These are phyloP conservation scores for Syngnathoides biaculeatus DNA, from an alignment of 2,113 vertebrate species.

Conservation along the genomic window DNA sequence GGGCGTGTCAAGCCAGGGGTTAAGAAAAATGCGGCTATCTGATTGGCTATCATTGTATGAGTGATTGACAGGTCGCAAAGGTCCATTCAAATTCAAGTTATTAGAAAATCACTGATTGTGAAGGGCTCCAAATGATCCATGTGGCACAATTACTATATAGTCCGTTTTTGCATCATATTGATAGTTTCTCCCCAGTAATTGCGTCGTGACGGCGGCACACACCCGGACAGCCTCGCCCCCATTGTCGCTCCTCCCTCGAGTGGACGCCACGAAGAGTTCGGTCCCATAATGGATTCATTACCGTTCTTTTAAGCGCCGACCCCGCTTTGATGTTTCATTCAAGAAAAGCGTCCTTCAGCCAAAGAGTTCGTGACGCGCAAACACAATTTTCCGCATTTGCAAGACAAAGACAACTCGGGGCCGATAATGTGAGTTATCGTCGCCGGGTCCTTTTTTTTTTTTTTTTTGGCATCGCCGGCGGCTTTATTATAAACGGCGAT, in stretches of 20 bases:
- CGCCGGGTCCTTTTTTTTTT: constrained; percentile 24
- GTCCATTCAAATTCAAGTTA: too few relatives aligned
- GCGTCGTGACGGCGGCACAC: too few relatives aligned
- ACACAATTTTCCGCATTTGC: constrained; percentile 45
- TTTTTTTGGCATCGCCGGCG: constrained; percentile 19
- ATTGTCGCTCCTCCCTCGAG: constrained; percentile 18
- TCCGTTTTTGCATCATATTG: too few relatives aligned
- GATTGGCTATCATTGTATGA: too few relatives aligned
- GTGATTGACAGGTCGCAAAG: too few relatives aligned
- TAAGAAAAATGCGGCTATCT: too few relatives aligned
- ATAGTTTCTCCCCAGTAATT: too few relatives aligned
- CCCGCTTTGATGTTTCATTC: constrained; percentile 52
- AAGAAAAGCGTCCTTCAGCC: constrained; percentile 41
- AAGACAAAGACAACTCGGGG: constrained; percentile 46
- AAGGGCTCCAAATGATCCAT: too few relatives aligned
- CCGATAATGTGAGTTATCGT: constrained; percentile 11
- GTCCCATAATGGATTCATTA: neutral
- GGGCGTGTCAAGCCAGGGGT: too few relatives aligned
- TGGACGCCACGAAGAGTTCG: constrained; percentile 20
- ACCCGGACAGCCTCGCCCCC: constrained; percentile 5
- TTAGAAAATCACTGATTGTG: too few relatives aligned
- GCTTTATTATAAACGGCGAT: constrained; percentile 12
- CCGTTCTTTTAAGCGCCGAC: neutral
- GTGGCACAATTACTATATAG: too few relatives aligned
- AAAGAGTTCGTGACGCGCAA: constrained; percentile 32